Percentiles rank a stretch among this genome's conserved stretches.
Evolutionary conservation across 2,888 invertebrate genomes (phyloP).

Genomic region (Caenorhabditis wallacei): DNA sequence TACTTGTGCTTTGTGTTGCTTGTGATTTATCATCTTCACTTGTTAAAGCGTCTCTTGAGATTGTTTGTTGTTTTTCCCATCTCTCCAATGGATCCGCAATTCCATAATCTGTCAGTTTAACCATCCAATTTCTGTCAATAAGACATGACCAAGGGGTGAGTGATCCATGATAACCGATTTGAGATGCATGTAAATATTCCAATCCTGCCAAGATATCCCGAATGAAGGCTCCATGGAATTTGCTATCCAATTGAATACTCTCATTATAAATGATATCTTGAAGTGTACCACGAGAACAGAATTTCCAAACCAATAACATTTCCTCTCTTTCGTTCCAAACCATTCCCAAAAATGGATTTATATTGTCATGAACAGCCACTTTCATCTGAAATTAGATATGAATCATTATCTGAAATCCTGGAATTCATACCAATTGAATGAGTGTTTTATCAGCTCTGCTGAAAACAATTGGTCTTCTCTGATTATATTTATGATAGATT

Average conservation of each 20-base stretch:
- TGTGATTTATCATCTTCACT: constrained; percentile 79
- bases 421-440: constrained; percentile 62
- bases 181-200: constrained; percentile 75
- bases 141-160: constrained; percentile 76
- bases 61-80: constrained; percentile 80
- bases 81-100: constrained; percentile 81
- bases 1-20: constrained; percentile 79
- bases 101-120: constrained; percentile 77
- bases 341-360: constrained; percentile 96
- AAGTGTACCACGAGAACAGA: constrained; percentile 77
- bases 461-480: constrained; percentile 74
- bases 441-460: constrained; percentile 69
- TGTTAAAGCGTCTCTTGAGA: constrained; percentile 71
- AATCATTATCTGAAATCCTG: not conserved
- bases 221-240: constrained; percentile 77
- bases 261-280: constrained; percentile 77
- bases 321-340: constrained; percentile 82
- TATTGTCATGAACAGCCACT: constrained; percentile 95
- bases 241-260: constrained; percentile 67
- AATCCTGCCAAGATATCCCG: constrained; percentile 75
- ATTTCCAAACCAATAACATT: constrained; percentile 81
- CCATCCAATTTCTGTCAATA: constrained; percentile 77
- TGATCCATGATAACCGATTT: constrained; percentile 75
- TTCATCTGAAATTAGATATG: constrained; percentile 87
- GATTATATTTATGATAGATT: constrained; percentile 72